phyloP scores from a whole-genome alignment of 37 sponge, comb jelly and placozoan species.

The Hexactinellida sp. region DNA sequence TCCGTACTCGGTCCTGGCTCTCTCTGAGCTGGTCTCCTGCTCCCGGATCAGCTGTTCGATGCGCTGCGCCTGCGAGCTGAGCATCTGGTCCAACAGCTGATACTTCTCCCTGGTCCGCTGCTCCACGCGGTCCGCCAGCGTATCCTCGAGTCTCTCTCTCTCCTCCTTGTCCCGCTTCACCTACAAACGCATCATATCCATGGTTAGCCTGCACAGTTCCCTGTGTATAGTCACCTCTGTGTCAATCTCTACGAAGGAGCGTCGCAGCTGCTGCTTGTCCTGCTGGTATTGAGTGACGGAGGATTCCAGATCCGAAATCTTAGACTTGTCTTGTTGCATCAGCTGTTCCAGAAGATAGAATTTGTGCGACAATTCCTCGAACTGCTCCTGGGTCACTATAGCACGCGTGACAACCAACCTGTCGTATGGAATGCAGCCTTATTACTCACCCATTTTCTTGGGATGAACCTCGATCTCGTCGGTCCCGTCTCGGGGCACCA shows the following conservation, averaged over 20 bases:
- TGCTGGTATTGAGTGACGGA: not conserved
- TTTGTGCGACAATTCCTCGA: not conserved
- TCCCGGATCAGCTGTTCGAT: not conserved
- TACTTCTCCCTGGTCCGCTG: not conserved
- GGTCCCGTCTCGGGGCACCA: not conserved
- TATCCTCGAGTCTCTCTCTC: not conserved
- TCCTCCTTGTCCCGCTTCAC: not conserved
- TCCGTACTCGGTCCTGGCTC: not conserved
- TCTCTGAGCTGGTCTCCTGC: not conserved
- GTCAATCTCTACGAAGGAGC: not conserved
- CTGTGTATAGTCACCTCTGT: not conserved
- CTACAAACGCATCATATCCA: not conserved
- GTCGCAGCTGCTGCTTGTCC: not conserved
- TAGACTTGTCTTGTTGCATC: not conserved
- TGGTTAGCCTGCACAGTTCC: not conserved
- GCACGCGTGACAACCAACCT: too few species aligned
- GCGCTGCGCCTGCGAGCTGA: not conserved
- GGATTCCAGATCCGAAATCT: not conserved
- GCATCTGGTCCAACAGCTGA: conserved; percentile 16
- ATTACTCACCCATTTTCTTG: not conserved
- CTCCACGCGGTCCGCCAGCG: not conserved
- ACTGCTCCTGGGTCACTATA: not conserved
- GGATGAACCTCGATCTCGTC: not conserved
- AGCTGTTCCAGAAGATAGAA: not conserved
- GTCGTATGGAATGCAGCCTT: too few species aligned